Base-by-base conservation (phyloP, 2,888 invertebrate species). In the Philaethria dido region DNA sequence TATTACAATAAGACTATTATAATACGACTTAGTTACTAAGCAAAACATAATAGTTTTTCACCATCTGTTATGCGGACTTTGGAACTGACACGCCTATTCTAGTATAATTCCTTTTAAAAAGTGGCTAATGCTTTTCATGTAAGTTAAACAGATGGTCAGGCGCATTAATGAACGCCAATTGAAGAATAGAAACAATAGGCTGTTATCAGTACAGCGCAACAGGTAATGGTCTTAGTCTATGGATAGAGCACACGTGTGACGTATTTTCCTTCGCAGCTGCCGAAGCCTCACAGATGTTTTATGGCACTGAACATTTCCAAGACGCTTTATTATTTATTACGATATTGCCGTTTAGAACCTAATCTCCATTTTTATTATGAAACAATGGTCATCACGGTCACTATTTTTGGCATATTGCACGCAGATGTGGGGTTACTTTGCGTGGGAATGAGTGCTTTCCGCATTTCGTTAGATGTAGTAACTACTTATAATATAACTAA, bases 261-360 rank as follows among this genome's bases (percentile, higher is more conserved):
- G 91, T 89, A 87, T 88, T 89, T 90, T 86, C 88, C 83, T 81
- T 80, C 87, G 83, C 92, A 92, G 91, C 92, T 92, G 92, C 82
- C 82, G 75, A 86, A 86, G 86, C 85, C 87, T 84, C 80, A 83
- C 92, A 92, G 92, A 91, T 92, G 92, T 91, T 92, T 92, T 92
- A 92, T 88, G 91, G 83, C 83, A 80, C 84, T 84, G 89, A 89
- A 87, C 82, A 87, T 90, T 92, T 90, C 88, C 86, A 89, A 91
- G 89, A 85, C 87, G 85, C 78, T 87, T 89, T 89, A 87, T 87
- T 89, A 89, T 91, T 91, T 90, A 91, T 90, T 88, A 89, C 88
- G 83, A 89, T 88, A 90, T 89, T 89, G 87, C 89, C 85, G 86
- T 89, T 92, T 89, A 88, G 86, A 87, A 87, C 85, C 88, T 92